phyloP scores from a whole-genome alignment of 2,797 vertebrate genomes.

The Iguana delicatissima region DNA sequence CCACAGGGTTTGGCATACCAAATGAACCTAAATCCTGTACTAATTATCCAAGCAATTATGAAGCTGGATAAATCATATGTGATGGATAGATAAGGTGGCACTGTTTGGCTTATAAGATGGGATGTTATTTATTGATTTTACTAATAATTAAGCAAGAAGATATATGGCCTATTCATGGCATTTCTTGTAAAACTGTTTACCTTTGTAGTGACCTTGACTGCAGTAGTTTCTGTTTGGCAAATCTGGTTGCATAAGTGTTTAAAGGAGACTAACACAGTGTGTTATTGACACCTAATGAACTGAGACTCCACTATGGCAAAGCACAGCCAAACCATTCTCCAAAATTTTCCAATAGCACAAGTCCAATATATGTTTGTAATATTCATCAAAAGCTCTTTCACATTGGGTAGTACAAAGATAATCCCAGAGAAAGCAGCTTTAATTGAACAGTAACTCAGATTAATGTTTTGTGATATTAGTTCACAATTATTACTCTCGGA shows the following conservation, averaged over 20 bases:
- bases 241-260: not conserved
- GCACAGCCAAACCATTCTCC: constrained; percentile 60
- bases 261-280: constrained; percentile 58
- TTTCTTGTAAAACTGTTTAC: constrained; percentile 74
- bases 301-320: constrained; percentile 59
- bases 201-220: constrained; percentile 69
- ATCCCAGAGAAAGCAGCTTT: constrained; percentile 69
- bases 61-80: constrained; percentile 78
- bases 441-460: constrained; percentile 84
- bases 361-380: constrained; percentile 67
- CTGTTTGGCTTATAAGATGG: constrained; percentile 74
- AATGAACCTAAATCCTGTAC: constrained; percentile 70
- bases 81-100: constrained; percentile 76
- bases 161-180: constrained; percentile 63
- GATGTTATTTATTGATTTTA: constrained; percentile 72
- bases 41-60: constrained; percentile 79
- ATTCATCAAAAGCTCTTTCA: constrained; percentile 64
- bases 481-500: constrained; percentile 84
- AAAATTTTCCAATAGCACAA: constrained; percentile 55
- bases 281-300: constrained; percentile 60
- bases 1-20: constrained; percentile 64
- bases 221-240: constrained; percentile 68
- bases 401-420: constrained; percentile 75
- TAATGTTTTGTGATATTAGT: constrained; percentile 85
- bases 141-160: constrained; percentile 70